Conservation (phyloP, 2,888 invertebrate genomes). For the Rugalucina vietnamica region DNA sequence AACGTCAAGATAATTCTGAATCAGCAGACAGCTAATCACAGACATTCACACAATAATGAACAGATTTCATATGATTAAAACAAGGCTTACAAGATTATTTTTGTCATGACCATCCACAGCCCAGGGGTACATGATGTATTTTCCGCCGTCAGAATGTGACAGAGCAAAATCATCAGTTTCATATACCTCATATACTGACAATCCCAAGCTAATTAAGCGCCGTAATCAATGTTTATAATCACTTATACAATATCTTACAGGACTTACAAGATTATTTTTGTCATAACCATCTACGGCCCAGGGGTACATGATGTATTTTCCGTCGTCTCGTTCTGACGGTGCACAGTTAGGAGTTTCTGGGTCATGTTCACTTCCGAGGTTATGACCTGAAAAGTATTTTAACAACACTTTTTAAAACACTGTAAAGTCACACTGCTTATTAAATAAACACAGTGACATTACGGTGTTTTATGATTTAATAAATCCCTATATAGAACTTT, state of each 20-base stretch:
- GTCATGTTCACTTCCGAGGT: constrained; percentile 99
- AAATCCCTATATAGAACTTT: too few relatives aligned
- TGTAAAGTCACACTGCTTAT: too few relatives aligned
- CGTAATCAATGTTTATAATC: too few relatives aligned
- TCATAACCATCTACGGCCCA: constrained; percentile 90
- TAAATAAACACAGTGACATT: too few relatives aligned
- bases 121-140: constrained; percentile 86
- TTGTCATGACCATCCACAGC: constrained; percentile 92
- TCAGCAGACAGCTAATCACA: too few relatives aligned
- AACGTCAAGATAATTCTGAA: too few relatives aligned
- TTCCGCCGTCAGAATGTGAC: constrained; percentile 96
- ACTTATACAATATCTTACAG: too few relatives aligned
- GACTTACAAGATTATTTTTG: constrained; percentile 94
- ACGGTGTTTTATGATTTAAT: too few relatives aligned
- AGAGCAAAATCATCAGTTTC: constrained; percentile 98
- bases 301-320: constrained; percentile 88
- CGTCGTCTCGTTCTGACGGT: constrained; percentile 96
- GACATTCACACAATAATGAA: not conserved
- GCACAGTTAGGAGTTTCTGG: constrained; percentile 98
- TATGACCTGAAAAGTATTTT: constrained; percentile 92
- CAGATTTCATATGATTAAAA: not conserved
- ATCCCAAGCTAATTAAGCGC: too few relatives aligned
- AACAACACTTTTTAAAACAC: too few relatives aligned
- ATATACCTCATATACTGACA: too few relatives aligned
- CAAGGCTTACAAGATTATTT: constrained; percentile 92